Evolutionary conservation across 2,113 vertebrate species (phyloP), one percentile per base, ranked within the genome.

Genomic region (Lutjanus erythropterus): DNA sequence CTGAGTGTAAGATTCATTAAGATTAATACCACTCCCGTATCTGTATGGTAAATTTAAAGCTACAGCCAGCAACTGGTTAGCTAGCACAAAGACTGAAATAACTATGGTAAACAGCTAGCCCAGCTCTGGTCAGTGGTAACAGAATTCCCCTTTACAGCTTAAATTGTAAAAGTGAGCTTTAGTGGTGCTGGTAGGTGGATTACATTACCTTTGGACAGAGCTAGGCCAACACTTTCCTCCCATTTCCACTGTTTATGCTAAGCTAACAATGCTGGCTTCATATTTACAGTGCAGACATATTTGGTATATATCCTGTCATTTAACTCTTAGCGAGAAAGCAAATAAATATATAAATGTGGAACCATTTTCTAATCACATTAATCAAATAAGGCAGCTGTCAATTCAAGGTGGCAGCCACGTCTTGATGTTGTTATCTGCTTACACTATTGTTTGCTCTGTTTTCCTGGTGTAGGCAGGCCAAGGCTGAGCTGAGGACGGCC

Each of bases 401-500:
- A 53, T 31, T 62, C 5, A 55, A 47, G 18, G 42, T 50, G 16
- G 37, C 27, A 27, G 72, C 5, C 61, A 29, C 3, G n/a, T 14
- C 41, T 55, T n/a, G 39, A 4, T 61, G 37, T 27, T 49, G 25
- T 41, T 47, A 23, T 1, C 0, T 61, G 1, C 11, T 25, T 41
- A 5, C 12, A 21, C 18, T 66, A 1, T 42, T 49, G 0, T 33
- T 15, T 21, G 52, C 15, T 39, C 5, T 49, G 23, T 46, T 29
- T 1, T 47, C 16, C 2, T 75, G 46, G 23, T 88, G 65, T 50
- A 99, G 98, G 79, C 94, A 96, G 90, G 78, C 96, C 58, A 99
- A 96, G 89, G 80, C 89, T 83, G 96, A 99, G 62, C 86, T 95
- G 69, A 95, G 96, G 87, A 91, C 89, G 18, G 95, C 97, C 86